A percentile compares a stretch with the other conserved stretches of the same genome.
Conservation (phyloP, 2,113 vertebrate species). For the Clarias batrachus region DNA sequence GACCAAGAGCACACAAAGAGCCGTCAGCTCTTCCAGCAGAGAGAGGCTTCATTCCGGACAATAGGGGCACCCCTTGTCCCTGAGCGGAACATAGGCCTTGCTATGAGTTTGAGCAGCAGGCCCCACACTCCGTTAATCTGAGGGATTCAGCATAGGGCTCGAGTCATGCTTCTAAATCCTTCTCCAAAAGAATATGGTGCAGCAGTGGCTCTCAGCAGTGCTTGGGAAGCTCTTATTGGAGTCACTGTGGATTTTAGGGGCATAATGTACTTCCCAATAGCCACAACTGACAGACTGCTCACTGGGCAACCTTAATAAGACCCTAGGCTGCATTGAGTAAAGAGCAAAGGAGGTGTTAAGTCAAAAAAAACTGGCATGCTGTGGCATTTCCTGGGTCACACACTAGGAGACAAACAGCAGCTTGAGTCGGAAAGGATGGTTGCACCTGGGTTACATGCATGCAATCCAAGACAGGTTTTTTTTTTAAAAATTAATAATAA, state of each 20-base stretch:
- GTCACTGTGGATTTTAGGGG: slow-evolving; percentile 48
- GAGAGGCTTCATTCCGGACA: slow-evolving; percentile 46
- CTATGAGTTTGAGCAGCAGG: slow-evolving; percentile 49
- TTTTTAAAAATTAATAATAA: neutral
- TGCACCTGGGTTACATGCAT: neutral
- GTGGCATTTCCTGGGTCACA: slow-evolving; percentile 47
- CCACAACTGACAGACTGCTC: slow-evolving; percentile 46
- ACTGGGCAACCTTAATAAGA: slow-evolving; percentile 40
- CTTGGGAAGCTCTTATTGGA: slow-evolving; percentile 43
- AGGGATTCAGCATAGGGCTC: slow-evolving; percentile 23
- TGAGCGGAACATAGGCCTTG: slow-evolving; percentile 37
- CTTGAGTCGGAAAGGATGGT: neutral
- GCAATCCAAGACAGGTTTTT: neutral
- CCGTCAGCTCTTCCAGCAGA: slow-evolving; percentile 47
- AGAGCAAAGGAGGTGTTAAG: slow-evolving; percentile 34
- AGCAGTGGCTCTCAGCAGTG: slow-evolving; percentile 41
- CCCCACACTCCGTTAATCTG: slow-evolving; percentile 51
- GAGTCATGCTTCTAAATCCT: slow-evolving; percentile 43
- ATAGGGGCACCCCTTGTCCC: slow-evolving; percentile 39
- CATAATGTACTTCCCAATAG: slow-evolving; percentile 46
- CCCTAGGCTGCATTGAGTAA: slow-evolving; percentile 21
- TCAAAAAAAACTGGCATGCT: slow-evolving; percentile 37
- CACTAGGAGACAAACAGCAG: slow-evolving; percentile 30
- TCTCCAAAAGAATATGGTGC: slow-evolving; percentile 44
- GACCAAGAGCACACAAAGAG: slow-evolving; percentile 47